Conservation (phyloP, 2,797 vertebrate genomes). For the Vespertilio murinus region DNA sequence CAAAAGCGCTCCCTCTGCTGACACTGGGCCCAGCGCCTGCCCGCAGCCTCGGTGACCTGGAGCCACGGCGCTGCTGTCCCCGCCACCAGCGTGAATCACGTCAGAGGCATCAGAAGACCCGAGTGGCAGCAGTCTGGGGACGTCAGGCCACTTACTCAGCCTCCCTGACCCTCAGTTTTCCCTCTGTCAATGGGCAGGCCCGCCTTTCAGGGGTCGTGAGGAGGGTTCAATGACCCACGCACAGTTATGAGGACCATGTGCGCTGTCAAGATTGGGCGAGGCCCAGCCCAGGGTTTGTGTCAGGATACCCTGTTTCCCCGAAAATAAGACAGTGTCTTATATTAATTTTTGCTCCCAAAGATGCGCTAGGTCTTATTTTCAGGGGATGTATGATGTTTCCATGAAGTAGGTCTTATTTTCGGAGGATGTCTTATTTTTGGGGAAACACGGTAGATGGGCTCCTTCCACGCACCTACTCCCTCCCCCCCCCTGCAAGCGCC, state of each 20-base stretch:
- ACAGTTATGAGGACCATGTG: neutral
- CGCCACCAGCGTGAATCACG: rapidly evolving
- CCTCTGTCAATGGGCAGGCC: neutral
- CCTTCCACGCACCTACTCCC: neutral
- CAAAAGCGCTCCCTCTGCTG: neutral
- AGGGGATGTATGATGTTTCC: too few relatives aligned
- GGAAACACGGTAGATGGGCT: too few relatives aligned
- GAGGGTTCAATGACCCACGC: too few relatives aligned
- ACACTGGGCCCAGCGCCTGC: rapidly evolving
- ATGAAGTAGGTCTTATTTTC: too few relatives aligned
- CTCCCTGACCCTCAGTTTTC: neutral
- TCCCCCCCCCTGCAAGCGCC: too few relatives aligned
- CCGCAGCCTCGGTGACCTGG: neutral
- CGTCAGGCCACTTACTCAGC: neutral
- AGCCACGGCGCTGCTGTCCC: rapidly evolving
- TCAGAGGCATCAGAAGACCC: neutral
- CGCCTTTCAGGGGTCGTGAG: rapidly evolving
- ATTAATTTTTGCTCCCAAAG: too few relatives aligned
- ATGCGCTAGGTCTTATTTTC: too few relatives aligned
- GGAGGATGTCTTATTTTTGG: too few relatives aligned
- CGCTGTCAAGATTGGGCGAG: neutral
- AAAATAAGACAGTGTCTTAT: too few relatives aligned
- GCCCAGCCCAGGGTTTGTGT: neutral
- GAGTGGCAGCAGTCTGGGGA: too few relatives aligned
- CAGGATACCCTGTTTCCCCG: too few relatives aligned